Evolutionary conservation across 2,888 invertebrate genomes (phyloP).

Genomic region (Tenthredo livida): DNA sequence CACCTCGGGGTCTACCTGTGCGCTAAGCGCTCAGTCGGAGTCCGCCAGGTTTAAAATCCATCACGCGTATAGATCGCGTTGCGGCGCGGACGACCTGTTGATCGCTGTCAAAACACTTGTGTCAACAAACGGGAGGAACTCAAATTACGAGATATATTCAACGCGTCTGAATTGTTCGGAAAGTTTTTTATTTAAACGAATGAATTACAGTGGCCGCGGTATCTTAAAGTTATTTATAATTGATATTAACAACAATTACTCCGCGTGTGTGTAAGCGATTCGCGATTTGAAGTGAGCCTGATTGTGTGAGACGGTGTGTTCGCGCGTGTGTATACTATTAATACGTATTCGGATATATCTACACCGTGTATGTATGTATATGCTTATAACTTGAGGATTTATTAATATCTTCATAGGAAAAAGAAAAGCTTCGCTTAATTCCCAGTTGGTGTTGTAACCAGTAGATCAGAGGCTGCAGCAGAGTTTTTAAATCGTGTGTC

Average conservation of each 20-base stretch:
- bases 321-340: neutral
- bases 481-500: neutral
- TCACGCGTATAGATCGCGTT: constrained; percentile 58
- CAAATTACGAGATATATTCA: neutral
- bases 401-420: constrained; percentile 19
- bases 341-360: neutral
- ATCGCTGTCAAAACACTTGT: constrained; percentile 53
- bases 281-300: neutral
- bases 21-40: constrained; percentile 73
- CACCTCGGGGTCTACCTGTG: constrained; percentile 73
- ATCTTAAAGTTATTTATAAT: neutral
- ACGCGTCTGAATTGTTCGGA: neutral
- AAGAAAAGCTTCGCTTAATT: neutral
- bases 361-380: constrained; percentile 7
- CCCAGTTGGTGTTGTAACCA: neutral
- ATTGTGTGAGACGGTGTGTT: constrained; percentile 3
- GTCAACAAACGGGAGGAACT: constrained; percentile 21
- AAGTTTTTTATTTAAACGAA: neutral
- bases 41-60: constrained; percentile 76
- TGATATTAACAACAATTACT: neutral
- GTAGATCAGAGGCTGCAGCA: neutral
- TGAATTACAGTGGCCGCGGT: neutral
- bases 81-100: constrained; percentile 34
- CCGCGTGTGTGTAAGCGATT: neutral
- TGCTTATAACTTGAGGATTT: neutral